phyloP scores from a whole-genome alignment of 2,797 vertebrate genomes.

The Pogoniulus pusillus region DNA sequence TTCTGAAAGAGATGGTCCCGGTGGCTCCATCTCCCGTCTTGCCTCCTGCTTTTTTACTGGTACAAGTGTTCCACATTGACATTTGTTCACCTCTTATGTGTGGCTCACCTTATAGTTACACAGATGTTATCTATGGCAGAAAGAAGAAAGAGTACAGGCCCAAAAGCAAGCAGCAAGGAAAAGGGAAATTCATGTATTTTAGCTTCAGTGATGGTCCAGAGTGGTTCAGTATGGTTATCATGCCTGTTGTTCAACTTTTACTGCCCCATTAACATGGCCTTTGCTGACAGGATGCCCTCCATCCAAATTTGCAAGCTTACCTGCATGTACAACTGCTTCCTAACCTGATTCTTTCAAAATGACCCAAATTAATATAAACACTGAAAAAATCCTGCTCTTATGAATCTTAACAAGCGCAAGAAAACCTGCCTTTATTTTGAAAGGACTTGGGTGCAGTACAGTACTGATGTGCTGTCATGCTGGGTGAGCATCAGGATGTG shows the following conservation, averaged over 20 bases:
- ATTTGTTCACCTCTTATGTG: background rate
- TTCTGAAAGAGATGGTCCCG: background rate
- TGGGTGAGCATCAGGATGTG: background rate
- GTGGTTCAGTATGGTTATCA: rapidly evolving
- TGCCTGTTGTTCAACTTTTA: background rate
- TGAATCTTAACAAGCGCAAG: background rate
- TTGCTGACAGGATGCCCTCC: background rate
- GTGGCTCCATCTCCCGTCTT: background rate
- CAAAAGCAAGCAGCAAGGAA: background rate
- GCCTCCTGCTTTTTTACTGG: background rate
- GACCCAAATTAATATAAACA: background rate
- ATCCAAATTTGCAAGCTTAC: background rate
- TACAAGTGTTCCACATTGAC: background rate
- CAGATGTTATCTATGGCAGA: background rate
- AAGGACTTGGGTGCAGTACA: background rate
- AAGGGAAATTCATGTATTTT: background rate
- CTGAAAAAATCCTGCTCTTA: background rate
- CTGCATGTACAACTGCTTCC: background rate
- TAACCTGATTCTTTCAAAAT: background rate
- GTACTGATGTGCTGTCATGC: background rate
- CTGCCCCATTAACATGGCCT: background rate
- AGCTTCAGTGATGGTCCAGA: background rate
- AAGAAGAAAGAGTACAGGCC: background rate
- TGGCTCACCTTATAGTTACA: background rate
- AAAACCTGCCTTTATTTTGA: background rate